These are phyloP conservation scores for Eulemur macaco DNA, from an alignment of 2,113 vertebrate species.

Conservation along the genomic window DNA sequence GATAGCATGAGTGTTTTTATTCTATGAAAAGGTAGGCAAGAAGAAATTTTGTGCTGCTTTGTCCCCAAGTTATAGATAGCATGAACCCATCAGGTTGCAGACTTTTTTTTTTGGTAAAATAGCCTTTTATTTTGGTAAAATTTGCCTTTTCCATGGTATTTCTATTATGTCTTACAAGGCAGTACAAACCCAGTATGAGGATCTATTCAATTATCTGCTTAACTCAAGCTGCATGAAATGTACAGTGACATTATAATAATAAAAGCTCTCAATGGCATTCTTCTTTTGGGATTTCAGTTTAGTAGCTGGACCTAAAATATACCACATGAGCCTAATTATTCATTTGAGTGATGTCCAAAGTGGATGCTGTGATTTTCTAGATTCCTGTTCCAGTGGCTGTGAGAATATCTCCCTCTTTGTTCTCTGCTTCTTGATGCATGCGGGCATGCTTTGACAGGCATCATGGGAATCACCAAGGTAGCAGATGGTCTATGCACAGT, in stretches of 20 bases:
- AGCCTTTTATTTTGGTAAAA: background rate
- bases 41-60: background rate
- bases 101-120: background rate
- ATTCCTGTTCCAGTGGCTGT: background rate
- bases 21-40: background rate
- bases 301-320: background rate
- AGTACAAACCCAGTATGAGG: background rate
- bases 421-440: constrained; percentile 24
- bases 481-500: constrained; percentile 81
- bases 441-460: constrained; percentile 72
- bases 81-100: background rate
- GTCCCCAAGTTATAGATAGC: background rate
- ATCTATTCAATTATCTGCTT: background rate
- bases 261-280: background rate
- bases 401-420: constrained; percentile 19
- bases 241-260: background rate
- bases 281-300: background rate
- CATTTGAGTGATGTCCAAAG: background rate
- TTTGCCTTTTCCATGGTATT: background rate
- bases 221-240: background rate
- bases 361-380: background rate
- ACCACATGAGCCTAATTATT: constrained; percentile 28
- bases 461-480: constrained; percentile 75
- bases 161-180: background rate
- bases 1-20: background rate